Percentiles rank a stretch among this genome's conserved stretches.
phyloP scores from a whole-genome alignment of 2,113 vertebrate genomes.

The Cynocephalus volans region DNA sequence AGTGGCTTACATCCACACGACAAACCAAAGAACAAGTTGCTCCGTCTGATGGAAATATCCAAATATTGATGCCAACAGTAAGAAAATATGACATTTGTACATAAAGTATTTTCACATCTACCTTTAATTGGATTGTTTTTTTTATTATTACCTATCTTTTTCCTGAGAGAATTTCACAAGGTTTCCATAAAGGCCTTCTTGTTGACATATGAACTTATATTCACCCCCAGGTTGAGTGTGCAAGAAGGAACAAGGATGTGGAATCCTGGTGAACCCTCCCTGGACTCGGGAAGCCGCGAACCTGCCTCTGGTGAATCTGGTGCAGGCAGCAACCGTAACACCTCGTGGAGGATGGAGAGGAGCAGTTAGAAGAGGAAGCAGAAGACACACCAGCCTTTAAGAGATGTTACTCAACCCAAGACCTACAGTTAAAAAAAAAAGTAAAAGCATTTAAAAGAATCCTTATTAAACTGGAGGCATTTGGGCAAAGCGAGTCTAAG shows the following conservation, averaged over 20 bases:
- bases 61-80: neutral
- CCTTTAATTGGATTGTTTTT: neutral
- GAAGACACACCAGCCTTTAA: neutral
- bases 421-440: neutral
- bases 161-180: neutral
- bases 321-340: fast-evolving
- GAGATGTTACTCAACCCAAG: neutral
- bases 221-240: neutral
- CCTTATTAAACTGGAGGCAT: neutral
- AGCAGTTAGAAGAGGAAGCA: neutral
- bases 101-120: neutral
- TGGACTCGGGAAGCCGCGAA: neutral
- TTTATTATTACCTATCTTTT: neutral
- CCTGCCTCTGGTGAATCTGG: neutral
- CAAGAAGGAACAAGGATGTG: neutral
- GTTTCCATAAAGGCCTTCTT: neutral
- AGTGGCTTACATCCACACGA: neutral
- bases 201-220: neutral
- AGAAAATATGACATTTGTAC: neutral
- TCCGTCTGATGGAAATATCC: neutral
- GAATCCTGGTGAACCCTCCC: neutral
- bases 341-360: neutral
- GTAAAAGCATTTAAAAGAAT: neutral
- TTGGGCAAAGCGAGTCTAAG: neutral
- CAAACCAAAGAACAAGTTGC: neutral